These are phyloP conservation scores for Microchrysa polita DNA, from an alignment of 2,888 invertebrate species.

Conservation along the genomic window DNA sequence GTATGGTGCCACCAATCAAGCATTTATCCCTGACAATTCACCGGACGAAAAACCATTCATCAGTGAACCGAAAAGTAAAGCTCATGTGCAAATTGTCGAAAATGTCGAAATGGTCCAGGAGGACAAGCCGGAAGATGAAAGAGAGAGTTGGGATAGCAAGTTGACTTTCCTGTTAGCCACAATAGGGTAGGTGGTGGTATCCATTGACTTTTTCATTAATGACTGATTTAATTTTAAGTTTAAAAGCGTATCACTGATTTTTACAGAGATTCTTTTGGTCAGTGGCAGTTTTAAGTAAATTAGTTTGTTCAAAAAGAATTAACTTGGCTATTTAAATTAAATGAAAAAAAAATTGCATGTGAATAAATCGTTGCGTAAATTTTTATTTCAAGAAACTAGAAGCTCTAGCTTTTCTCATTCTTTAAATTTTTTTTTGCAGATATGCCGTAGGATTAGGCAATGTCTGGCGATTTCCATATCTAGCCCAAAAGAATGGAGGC, in stretches of 20 bases:
- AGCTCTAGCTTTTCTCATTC: too few relatives aligned
- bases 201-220: too few relatives aligned
- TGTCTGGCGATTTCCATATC: slow-evolving; percentile 94
- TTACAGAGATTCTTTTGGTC: too few relatives aligned
- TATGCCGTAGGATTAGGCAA: slow-evolving; percentile 95
- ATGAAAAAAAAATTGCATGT: too few relatives aligned
- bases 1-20: slow-evolving; percentile 89
- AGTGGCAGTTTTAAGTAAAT: too few relatives aligned
- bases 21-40: slow-evolving; percentile 68
- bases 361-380: too few relatives aligned
- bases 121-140: slow-evolving; percentile 74
- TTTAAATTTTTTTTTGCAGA: slow-evolving; percentile 53
- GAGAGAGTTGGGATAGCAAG: slow-evolving; percentile 94
- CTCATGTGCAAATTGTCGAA: slow-evolving; percentile 67
- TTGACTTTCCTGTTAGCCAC: slow-evolving; percentile 91
- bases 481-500: slow-evolving; percentile 94
- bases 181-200: slow-evolving; percentile 75
- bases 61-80: slow-evolving; percentile 17
- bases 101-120: slow-evolving; percentile 72
- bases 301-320: too few relatives aligned
- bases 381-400: too few relatives aligned
- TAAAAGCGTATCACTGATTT: too few relatives aligned
- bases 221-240: too few relatives aligned
- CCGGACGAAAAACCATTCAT: slow-evolving; percentile 47
- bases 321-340: too few relatives aligned